Evolutionary conservation across 2,113 vertebrate genomes (phyloP).

Genomic region (Amphiprion ocellaris): DNA sequence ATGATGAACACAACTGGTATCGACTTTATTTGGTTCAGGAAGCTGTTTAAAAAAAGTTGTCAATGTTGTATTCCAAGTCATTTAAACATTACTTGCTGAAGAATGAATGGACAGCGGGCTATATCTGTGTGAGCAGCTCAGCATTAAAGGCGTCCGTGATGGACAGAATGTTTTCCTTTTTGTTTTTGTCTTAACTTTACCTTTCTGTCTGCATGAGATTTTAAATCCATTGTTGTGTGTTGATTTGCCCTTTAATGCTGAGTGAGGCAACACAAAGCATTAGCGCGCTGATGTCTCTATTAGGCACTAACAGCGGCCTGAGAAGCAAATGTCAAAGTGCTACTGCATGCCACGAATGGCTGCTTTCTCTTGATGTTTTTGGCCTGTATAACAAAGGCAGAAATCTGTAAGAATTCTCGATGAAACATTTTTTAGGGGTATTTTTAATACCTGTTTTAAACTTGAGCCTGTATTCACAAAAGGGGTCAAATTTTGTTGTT

Average conservation of each 20-base stretch:
- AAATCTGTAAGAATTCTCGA: constrained; percentile 7
- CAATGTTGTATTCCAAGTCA: constrained; percentile 15
- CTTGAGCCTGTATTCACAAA: constrained; percentile 47
- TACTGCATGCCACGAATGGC: constrained; percentile 55
- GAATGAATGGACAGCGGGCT: constrained; percentile 22
- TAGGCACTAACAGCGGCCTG: constrained; percentile 18
- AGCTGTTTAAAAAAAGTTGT: background rate
- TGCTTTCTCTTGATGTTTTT: constrained; percentile 20
- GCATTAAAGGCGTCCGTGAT: constrained; percentile 32
- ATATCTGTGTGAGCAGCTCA: constrained; percentile 12
- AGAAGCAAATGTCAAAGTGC: constrained; percentile 56
- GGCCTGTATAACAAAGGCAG: constrained; percentile 13
- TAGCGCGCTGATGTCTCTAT: constrained; percentile 11
- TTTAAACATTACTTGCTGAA: constrained; percentile 12
- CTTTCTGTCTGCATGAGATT: constrained; percentile 50
- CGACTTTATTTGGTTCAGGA: constrained; percentile 28
- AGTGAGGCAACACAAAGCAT: constrained; percentile 16
- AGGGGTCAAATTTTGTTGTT: constrained; percentile 36
- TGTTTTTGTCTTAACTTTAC: constrained; percentile 42
- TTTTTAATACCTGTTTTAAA: constrained; percentile 29
- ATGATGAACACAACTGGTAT: constrained; percentile 7
- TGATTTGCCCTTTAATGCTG: constrained; percentile 50
- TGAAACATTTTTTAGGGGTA: constrained; percentile 2
- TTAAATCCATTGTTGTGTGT: constrained; percentile 36
- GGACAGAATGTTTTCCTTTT: constrained; percentile 7